These are phyloP conservation scores for Marcusenius ussheri DNA, from an alignment of 2,113 vertebrate species.

Conservation along the genomic window DNA sequence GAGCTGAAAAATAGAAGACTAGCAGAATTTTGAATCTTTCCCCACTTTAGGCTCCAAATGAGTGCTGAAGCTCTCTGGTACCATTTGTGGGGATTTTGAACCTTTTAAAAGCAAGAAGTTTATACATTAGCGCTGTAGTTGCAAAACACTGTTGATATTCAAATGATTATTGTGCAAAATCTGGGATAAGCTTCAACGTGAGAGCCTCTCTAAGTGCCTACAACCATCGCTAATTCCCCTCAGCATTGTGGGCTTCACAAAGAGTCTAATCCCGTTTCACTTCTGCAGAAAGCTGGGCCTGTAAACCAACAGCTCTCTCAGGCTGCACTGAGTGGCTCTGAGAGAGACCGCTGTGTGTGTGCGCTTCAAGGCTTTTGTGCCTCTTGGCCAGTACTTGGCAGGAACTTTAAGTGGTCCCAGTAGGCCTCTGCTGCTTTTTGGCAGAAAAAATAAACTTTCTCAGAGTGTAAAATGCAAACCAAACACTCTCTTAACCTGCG, in stretches of 20 bases:
- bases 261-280: conserved; percentile 99
- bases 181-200: conserved; percentile 99
- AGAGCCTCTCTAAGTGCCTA: conserved; percentile 99
- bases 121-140: conserved; percentile 99
- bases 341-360: conserved; percentile 88
- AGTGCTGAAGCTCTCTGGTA: conserved; percentile 66
- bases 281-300: conserved; percentile 89
- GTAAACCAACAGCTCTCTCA: conserved; percentile 99
- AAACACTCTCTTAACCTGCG: conserved; percentile 62
- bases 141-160: conserved; percentile 99
- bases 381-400: conserved; percentile 81
- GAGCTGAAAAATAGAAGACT: background rate
- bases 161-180: conserved; percentile 99
- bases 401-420: conserved; percentile 88
- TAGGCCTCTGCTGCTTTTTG: conserved; percentile 76
- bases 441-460: conserved; percentile 69
- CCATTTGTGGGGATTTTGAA: conserved; percentile 78
- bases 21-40: conserved; percentile 43
- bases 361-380: conserved; percentile 92
- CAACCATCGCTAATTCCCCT: conserved; percentile 99
- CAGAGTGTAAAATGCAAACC: conserved; percentile 64
- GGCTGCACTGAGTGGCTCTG: conserved; percentile 84
- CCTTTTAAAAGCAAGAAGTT: conserved; percentile 94
- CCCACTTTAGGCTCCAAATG: conserved; percentile 52
- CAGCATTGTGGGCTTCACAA: conserved; percentile 92